Base-by-base conservation (phyloP, 2,113 vertebrate genomes). In the Rousettus leschenaultii region DNA sequence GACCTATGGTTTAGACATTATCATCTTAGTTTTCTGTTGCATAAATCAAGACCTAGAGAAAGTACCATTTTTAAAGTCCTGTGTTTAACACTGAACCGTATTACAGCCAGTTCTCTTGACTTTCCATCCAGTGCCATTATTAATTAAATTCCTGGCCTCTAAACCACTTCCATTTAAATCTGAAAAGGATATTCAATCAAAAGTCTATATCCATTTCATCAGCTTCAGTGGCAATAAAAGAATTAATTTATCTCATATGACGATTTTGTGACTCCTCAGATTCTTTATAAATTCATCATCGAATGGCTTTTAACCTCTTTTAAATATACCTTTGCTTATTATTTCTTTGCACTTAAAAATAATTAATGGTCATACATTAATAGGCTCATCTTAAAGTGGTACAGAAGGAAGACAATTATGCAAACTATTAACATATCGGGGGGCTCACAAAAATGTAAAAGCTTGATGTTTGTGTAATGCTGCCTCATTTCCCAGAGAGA, bases 181-280 rank as follows among this genome's bases (percentile, higher is more conserved):
- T 95, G 73, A 92, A 91, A 94, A 7, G 24, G 61, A 21, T 95
- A 90, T 77, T 90, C 61, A 94, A 89, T 89, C 61, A 92, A 92
- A 96, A 86, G 28, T n/a, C 40, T 48, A 78, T 86, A 89, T 92
- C 61, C 43, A 63, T 95, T 94, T 89, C 87, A 74, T 33, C 53
- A 92, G 28, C 57, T 94, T 80, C 71, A 55, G 3, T 80, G 28
- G 88, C 48, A 45, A 82, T 6, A 94, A 66, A 94, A 78, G 40
- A 92, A 95, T 95, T 82, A 85, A 89, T n/a, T 65, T 82, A 74
- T 65, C 53, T 93, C 12, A 55, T 48, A 70, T 57, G 45, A 85
- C 11, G 63, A 68, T 53, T 86, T 82, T 92, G 30, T 57, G 6
- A 77, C 68, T 71, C 22, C 24, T 43, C 57, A 53, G 28, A 16